Evolutionary conservation across 2,797 vertebrate genomes (phyloP).

Genomic region (Pachyuromys duprasi): DNA sequence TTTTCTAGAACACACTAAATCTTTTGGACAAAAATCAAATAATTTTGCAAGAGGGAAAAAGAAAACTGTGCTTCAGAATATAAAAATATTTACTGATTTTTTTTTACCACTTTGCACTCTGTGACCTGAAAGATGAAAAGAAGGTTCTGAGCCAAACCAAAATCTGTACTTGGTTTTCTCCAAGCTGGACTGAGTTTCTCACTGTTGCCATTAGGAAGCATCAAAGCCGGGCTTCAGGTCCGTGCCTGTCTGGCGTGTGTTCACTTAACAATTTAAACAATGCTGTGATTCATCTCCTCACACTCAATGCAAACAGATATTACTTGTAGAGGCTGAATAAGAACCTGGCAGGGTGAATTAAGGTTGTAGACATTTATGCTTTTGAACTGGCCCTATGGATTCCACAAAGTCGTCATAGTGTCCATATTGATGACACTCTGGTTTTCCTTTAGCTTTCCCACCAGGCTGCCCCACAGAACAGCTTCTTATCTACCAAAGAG

Average conservation of each 20-base stretch:
- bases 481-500: neutral
- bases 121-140: constrained; percentile 77
- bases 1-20: constrained; percentile 35
- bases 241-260: constrained; percentile 13
- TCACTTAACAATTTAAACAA: constrained; percentile 61
- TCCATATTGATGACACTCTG: neutral
- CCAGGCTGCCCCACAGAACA: neutral
- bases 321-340: constrained; percentile 52
- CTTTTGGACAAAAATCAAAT: constrained; percentile 68
- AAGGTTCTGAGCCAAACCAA: constrained; percentile 67
- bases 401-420: constrained; percentile 7
- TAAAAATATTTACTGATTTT: constrained; percentile 65
- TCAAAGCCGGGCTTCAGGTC: constrained; percentile 72
- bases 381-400: neutral
- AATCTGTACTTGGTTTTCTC: constrained; percentile 67
- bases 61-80: constrained; percentile 52
- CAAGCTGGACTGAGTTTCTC: constrained; percentile 52
- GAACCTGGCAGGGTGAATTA: constrained; percentile 17
- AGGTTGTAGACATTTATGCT: constrained; percentile 11
- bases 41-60: constrained; percentile 69
- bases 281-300: constrained; percentile 66
- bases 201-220: constrained; percentile 57
- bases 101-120: constrained; percentile 60
- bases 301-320: constrained; percentile 62
- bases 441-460: constrained; percentile 10